phyloP scores from a whole-genome alignment of 2,113 vertebrate species.

The Paramormyrops kingsleyae region DNA sequence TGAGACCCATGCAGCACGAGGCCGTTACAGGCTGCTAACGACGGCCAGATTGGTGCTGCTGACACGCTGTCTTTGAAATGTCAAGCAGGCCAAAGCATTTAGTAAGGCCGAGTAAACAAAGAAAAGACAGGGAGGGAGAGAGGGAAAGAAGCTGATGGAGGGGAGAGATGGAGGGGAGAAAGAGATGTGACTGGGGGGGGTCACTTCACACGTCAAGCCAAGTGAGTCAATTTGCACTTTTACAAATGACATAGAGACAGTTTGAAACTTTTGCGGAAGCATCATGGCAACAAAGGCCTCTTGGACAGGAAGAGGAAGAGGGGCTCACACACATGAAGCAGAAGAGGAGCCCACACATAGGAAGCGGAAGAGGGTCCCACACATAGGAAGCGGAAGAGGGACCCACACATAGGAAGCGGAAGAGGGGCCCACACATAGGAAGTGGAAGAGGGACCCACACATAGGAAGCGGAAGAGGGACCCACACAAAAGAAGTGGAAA shows the following conservation, averaged over 20 bases:
- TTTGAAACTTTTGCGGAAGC: conserved; percentile 64
- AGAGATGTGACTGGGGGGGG: conserved; percentile 48
- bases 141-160: conserved; percentile 51
- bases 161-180: conserved; percentile 29
- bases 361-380: not conserved
- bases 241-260: conserved; percentile 41
- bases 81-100: conserved; percentile 84
- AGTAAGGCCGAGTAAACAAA: conserved; percentile 58
- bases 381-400: too few relatives aligned
- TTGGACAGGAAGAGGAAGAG: conserved; percentile 17
- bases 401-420: too few relatives aligned
- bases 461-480: too few relatives aligned
- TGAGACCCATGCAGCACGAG: conserved; percentile 73
- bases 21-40: conserved; percentile 81
- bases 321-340: not conserved
- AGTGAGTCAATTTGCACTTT: conserved; percentile 37
- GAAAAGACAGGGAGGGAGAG: not conserved
- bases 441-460: too few relatives aligned
- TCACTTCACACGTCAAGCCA: conserved; percentile 31
- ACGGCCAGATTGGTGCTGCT: conserved; percentile 84
- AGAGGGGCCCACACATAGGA: too few relatives aligned
- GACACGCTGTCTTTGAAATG: conserved; percentile 87
- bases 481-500: too few relatives aligned
- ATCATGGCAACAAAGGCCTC: conserved; percentile 47
- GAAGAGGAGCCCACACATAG: not conserved